Base-by-base conservation (phyloP, 2,888 invertebrate species). In the Cryptophagus acutangulus region DNA sequence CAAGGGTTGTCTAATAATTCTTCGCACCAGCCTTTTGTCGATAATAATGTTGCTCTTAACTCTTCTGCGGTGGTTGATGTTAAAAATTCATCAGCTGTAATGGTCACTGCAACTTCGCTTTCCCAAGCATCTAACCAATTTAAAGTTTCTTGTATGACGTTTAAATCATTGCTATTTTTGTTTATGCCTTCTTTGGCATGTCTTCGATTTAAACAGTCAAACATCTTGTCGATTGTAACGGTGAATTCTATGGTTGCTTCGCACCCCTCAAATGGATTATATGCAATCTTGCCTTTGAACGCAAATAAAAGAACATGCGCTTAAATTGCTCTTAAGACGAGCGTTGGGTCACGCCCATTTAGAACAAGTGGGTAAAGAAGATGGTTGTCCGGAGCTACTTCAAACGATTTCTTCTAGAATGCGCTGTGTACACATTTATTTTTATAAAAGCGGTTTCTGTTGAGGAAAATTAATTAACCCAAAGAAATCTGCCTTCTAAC, bases 101-200 rank as follows among this genome's bases (percentile, higher is more conserved):
- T 41, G 5, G 18, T 24, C 17, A 25, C 20, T 2, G 10, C 34
- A 2, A 24, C n/a, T 8, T 38, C 3, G 10, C 15, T 34, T 38
- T 45, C 45, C 45, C 45, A 45, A 3, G 9, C 20, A 38, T 45
- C 28, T 10, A 45, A 13, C 16, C 18, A 36, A 3, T 28, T 25
- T 18, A 41, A 15, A 4, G 18, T 25, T n/a, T 33, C 20, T 38
- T 41, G 16, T 29, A 45, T 34, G 9, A 44, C 44, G 18, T 37
- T 13, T 25, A 37, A 24, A 33, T 44, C 33, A n/a, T 16, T 15
- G 9, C 29, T 36, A 8, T 8, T 14, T 16, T 10, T 15, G 13
- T 20, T 30, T 6, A 44, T 35, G 6, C 37, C 44, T 37, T 44
- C 33, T 12, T 15, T 14, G 17, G 40, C 16, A 31, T 17, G 36